phyloP scores from a whole-genome alignment of 2,113 vertebrate genomes.

The Echinops telfairi region DNA sequence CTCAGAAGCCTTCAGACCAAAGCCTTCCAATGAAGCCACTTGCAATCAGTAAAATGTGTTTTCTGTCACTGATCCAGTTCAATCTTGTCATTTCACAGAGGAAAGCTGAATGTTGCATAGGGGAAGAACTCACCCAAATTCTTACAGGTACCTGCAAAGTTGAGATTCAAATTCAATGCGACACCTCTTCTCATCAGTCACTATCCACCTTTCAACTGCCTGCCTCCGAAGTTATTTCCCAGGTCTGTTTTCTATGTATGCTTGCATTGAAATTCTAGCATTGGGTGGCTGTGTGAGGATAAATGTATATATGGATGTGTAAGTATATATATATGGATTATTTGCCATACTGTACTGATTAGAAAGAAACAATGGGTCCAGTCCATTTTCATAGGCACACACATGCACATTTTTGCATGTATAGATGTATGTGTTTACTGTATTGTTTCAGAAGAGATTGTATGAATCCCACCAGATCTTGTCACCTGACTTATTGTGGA shows the following conservation, averaged over 20 bases:
- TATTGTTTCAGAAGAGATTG: background rate
- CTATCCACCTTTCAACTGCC: background rate
- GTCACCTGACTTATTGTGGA: background rate
- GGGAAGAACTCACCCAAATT: background rate
- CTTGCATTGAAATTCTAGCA: background rate
- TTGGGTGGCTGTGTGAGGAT: background rate
- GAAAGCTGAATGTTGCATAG: background rate
- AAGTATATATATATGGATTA: too few species aligned
- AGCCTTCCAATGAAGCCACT: background rate
- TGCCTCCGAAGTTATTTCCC: background rate
- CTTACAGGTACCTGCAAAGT: background rate
- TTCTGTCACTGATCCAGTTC: background rate
- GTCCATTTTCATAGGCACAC: background rate
- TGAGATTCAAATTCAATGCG: constrained; percentile 15
- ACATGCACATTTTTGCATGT: background rate
- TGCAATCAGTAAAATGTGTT: background rate
- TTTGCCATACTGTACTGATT: background rate
- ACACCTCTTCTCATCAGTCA: background rate
- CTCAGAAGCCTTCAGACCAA: background rate
- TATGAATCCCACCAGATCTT: background rate
- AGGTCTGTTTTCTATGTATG: background rate
- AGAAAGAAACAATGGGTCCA: constrained; percentile 9
- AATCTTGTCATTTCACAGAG: background rate
- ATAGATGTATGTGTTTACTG: background rate
- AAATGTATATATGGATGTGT: too few species aligned